phyloP scores from a whole-genome alignment of 1,140 invertebrate species.

The Hetaerina americana region DNA sequence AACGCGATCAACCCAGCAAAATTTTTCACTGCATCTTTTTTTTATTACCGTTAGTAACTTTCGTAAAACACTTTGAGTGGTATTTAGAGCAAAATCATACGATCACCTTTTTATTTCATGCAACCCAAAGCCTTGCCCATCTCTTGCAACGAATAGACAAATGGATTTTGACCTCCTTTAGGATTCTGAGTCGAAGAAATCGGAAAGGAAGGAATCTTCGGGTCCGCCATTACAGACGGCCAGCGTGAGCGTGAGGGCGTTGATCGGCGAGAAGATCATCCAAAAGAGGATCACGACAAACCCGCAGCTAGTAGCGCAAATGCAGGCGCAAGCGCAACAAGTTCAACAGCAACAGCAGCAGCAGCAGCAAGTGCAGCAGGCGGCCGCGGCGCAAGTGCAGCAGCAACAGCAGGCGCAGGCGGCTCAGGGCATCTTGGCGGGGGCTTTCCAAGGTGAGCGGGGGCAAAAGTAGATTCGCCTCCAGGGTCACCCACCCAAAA shows the following conservation, averaged over 20 bases:
- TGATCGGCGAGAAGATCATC: slow-evolving; percentile 86
- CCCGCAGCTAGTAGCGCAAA: slow-evolving; percentile 18
- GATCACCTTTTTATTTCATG: too few relatives aligned
- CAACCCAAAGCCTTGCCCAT: too few relatives aligned
- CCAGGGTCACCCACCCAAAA: slow-evolving; percentile 2
- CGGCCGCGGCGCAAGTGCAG: neutral
- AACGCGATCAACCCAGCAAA: too few relatives aligned
- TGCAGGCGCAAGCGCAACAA: neutral
- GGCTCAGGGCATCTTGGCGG: too few relatives aligned
- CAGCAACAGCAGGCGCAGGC: slow-evolving; percentile 21
- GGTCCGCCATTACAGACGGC: slow-evolving; percentile 75
- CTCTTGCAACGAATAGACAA: slow-evolving; percentile 12
- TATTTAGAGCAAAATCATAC: too few relatives aligned
- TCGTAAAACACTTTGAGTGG: too few relatives aligned
- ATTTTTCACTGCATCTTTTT: too few relatives aligned
- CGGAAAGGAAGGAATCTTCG: slow-evolving; percentile 65
- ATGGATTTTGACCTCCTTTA: slow-evolving; percentile 22
- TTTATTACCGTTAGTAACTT: too few relatives aligned
- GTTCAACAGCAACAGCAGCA: slow-evolving; percentile 14
- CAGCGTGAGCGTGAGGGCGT: slow-evolving; percentile 69
- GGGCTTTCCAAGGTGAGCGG: neutral
- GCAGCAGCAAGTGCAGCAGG: slow-evolving; percentile 13
- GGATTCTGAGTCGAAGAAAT: slow-evolving; percentile 75
- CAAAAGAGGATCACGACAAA: slow-evolving; percentile 56
- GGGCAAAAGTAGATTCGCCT: slow-evolving; percentile 7